These are phyloP conservation scores for Chunga burmeisteri DNA, from an alignment of 2,113 vertebrate species.

Conservation along the genomic window DNA sequence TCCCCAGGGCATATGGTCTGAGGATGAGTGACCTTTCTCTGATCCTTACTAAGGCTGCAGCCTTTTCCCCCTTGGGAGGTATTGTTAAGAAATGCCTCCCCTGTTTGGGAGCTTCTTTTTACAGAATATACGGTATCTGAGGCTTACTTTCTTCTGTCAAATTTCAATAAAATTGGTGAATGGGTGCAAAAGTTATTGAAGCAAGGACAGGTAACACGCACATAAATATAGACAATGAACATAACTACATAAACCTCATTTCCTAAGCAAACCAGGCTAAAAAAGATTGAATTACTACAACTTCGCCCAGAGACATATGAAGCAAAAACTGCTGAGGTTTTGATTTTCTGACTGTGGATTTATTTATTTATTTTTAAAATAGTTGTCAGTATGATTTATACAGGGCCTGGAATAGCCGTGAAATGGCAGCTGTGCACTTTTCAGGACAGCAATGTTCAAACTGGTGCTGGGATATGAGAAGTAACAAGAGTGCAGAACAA, in stretches of 20 bases:
- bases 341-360: neutral
- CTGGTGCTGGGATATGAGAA: neutral
- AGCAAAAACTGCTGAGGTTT: constrained; percentile 28
- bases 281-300: constrained; percentile 19
- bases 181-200: neutral
- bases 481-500: neutral
- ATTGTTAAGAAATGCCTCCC: neutral
- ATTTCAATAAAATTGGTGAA: neutral
- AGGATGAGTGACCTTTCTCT: neutral
- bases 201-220: neutral
- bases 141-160: neutral
- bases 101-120: neutral
- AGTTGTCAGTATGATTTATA: constrained; percentile 27
- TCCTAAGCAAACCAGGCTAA: constrained; percentile 7
- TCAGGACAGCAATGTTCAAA: neutral
- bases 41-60: neutral
- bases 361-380: neutral
- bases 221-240: neutral
- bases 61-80: neutral
- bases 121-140: neutral
- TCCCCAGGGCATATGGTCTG: neutral
- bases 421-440: neutral
- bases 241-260: constrained; percentile 1
- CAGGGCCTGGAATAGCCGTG: neutral
- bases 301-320: neutral